Conservation (phyloP, 2,797 vertebrate species). For the Argentina silus region DNA sequence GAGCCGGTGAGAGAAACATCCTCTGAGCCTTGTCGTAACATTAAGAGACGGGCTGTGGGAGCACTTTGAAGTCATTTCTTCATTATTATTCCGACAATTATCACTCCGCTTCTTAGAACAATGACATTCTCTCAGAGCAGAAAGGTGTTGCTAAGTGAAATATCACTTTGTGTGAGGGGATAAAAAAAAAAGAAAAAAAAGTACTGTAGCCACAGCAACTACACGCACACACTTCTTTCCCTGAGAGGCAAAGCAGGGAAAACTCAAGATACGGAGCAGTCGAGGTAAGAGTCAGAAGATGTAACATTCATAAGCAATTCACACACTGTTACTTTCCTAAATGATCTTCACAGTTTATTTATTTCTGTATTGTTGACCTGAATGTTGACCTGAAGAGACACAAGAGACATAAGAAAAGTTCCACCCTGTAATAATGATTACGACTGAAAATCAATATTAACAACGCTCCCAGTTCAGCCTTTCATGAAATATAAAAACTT, state of each 20-base stretch:
- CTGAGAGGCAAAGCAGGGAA: background rate
- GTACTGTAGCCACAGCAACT: background rate
- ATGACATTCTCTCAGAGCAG: slow-evolving; percentile 28
- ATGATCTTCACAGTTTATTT: background rate
- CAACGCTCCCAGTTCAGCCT: background rate
- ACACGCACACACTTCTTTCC: too few relatives aligned
- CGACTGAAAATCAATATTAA: background rate
- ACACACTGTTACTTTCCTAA: background rate
- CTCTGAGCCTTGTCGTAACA: background rate
- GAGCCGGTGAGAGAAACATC: background rate
- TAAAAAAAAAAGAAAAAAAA: background rate
- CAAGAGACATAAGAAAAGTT: background rate
- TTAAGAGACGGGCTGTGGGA: background rate
- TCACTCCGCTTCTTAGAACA: slow-evolving; percentile 37
- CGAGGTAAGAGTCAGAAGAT: background rate
- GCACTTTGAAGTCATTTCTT: slow-evolving; percentile 21
- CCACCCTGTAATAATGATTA: background rate
- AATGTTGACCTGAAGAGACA: background rate
- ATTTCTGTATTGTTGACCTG: background rate
- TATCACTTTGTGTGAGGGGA: background rate
- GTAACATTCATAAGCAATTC: background rate
- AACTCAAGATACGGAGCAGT: background rate
- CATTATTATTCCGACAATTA: slow-evolving; percentile 50
- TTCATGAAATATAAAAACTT: background rate
- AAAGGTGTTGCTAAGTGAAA: background rate